Conservation (phyloP, 2,888 invertebrate species). For the Osmoderma eremita region DNA sequence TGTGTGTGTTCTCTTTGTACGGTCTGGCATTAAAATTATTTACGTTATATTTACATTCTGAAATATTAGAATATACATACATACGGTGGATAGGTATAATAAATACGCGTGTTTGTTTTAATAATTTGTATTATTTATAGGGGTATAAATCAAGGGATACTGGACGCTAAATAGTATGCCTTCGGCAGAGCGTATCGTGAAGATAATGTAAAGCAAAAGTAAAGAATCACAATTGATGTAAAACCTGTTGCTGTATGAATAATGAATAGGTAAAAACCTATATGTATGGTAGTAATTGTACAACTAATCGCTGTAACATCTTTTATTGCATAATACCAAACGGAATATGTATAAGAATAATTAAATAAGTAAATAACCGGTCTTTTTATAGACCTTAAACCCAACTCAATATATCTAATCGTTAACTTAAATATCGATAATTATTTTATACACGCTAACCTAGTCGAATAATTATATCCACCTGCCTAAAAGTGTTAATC, state of each 20-base stretch:
- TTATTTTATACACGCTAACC: conserved; percentile 28
- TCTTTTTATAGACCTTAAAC: conserved; percentile 24
- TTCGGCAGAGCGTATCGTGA: background rate
- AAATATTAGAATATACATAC: conserved; percentile 14
- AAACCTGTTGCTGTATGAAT: too few species aligned
- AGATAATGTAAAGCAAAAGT: background rate
- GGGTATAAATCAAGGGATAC: conserved; percentile 20
- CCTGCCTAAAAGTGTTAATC: conserved; percentile 34
- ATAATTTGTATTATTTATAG: conserved; percentile 29
- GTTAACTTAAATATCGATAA: conserved; percentile 27
- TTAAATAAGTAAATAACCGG: conserved; percentile 24
- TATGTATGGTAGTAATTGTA: too few species aligned
- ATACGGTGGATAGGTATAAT: conserved; percentile 2
- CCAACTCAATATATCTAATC: conserved; percentile 27
- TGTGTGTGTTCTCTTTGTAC: conserved; percentile 21
- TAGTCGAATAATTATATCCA: conserved; percentile 31
- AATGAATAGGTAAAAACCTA: too few species aligned
- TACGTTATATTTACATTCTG: conserved; percentile 19
- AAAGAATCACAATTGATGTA: too few species aligned
- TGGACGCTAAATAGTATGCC: conserved; percentile 16
- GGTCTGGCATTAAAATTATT: conserved; percentile 21
- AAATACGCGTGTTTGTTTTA: conserved; percentile 16
- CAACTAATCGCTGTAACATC: too few species aligned
- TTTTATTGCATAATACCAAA: background rate
- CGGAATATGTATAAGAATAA: conserved; percentile 16